Base-by-base conservation (phyloP, 1,140 invertebrate genomes). In the Trypoxylus dichotomus region DNA sequence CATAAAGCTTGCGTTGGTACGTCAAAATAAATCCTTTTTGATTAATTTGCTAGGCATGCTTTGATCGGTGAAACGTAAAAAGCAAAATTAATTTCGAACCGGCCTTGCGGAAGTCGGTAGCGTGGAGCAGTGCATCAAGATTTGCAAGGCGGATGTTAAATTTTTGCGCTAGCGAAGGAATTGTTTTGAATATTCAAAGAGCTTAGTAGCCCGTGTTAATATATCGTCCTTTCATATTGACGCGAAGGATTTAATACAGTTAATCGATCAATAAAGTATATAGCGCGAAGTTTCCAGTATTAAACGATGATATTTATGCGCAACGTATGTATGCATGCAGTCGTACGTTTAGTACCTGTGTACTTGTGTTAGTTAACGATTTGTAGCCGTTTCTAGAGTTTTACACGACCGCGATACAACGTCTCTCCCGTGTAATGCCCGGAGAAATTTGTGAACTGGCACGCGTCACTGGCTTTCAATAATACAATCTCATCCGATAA, bases 111-210 rank as follows among this genome's bases (percentile, higher is more conserved):
- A 29, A 68, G 60, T 68, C 27, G 24, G 13, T 24, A 68, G 7
- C 60, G 47, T 29, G 21, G 13, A 68, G 24, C 60, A 68, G 19
- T 68, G 11, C 24, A 68, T 68, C 60, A 68, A 68, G 27, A 29
- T 54, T 68, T 25, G 27, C 21, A 7, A 68, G 11, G 60, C 21
- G 60, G 60, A 68, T 68, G 47, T 68, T 5, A 6, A 3, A 68
- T 68, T 68, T 68, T 29, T 68, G 11, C 60, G 15, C 15, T 27
- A 8, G 19, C 27, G 8, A 15, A 68, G 21, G 60, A 68, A 68
- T 68, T 68, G 24, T 68, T 68, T 68, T 68, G 60, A 68, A 68
- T 68, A 68, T 68, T 21, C 60, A 68, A 68, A 68, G 60, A 68
- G 60, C 19, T 68, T 68, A 68, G 60, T 68, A 68, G 60, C 60